Percentiles rank a stretch among this genome's conserved stretches.
Evolutionary conservation across 2,888 invertebrate genomes (phyloP).

Genomic region (Plebejus anna): DNA sequence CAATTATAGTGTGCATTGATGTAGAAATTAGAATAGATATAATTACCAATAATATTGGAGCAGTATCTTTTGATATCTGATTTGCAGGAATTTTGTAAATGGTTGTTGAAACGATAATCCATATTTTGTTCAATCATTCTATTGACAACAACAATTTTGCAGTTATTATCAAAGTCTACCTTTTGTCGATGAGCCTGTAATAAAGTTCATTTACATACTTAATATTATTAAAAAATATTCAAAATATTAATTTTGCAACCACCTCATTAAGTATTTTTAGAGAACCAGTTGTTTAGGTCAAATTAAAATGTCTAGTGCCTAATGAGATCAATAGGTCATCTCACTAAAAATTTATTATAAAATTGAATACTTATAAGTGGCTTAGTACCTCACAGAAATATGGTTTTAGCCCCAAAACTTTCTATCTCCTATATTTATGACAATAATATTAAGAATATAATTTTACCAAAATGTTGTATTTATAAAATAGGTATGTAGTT

Average conservation of each 20-base stretch:
- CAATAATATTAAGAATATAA: too few relatives aligned
- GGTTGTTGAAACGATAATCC: constrained; percentile 94
- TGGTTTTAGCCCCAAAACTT: neutral
- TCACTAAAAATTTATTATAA: neutral
- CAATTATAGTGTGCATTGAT: constrained; percentile 26
- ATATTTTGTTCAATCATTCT: constrained; percentile 94
- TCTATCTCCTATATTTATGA: neutral
- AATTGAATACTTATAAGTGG: neutral
- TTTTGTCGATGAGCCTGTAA: constrained; percentile 86
- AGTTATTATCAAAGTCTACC: constrained; percentile 88
- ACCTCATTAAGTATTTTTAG: constrained; percentile 3
- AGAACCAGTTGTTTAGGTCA: neutral
- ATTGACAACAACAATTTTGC: constrained; percentile 90
- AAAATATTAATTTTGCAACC: neutral
- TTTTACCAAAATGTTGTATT: neutral
- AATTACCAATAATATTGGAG: constrained; percentile 67
- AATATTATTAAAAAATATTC: neutral
- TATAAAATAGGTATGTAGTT: neutral
- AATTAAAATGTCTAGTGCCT: neutral
- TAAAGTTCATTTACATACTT: constrained; percentile 13
- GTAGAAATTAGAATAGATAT: constrained; percentile 37
- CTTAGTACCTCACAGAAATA: neutral
- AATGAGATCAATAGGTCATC: constrained; percentile 14
- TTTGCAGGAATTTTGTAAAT: constrained; percentile 89
- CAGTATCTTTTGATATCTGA: constrained; percentile 87